A percentile compares a stretch with the other conserved stretches of the same genome.
These are phyloP conservation scores for Menidia beryllina DNA, from an alignment of 2,113 vertebrate genomes.

Conservation along the genomic window DNA sequence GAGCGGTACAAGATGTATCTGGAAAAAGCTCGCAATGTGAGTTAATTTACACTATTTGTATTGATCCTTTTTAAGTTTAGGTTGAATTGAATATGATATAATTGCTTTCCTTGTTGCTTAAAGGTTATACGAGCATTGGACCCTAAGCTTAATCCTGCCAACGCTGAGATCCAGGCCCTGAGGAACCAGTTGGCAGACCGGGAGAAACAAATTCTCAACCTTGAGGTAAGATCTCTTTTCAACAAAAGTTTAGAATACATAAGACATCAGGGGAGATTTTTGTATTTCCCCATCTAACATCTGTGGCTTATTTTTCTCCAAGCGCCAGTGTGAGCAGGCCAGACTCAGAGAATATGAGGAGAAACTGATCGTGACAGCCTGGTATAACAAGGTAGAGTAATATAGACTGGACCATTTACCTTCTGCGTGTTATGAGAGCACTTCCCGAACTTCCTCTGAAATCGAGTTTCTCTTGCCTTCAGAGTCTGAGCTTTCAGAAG, in stretches of 20 bases:
- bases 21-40: slow-evolving; percentile 96
- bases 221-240: slow-evolving; percentile 85
- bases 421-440: neutral
- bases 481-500: slow-evolving; percentile 95
- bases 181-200: slow-evolving; percentile 90
- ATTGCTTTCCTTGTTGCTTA: slow-evolving; percentile 10
- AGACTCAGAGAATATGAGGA: slow-evolving; percentile 94
- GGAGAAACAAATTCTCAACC: slow-evolving; percentile 88
- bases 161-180: slow-evolving; percentile 93
- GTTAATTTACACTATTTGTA: slow-evolving; percentile 50
- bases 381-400: slow-evolving; percentile 93
- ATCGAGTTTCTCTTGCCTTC: no score
- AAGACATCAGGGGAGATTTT: neutral
- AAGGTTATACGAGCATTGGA: slow-evolving; percentile 97
- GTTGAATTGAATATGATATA: neutral
- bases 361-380: slow-evolving; percentile 95
- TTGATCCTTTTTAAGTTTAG: neutral
- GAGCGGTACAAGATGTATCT: slow-evolving; percentile 98
- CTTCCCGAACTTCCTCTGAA: neutral
- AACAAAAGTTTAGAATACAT: neutral
- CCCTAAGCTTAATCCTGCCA: slow-evolving; percentile 95
- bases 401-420: neutral
- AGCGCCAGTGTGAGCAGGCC: slow-evolving; percentile 93
- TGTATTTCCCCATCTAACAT: neutral
- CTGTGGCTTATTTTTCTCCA: slow-evolving; percentile 9